These are phyloP conservation scores for Sinonovacula constricta DNA, from an alignment of 1,140 invertebrate genomes.

Conservation along the genomic window DNA sequence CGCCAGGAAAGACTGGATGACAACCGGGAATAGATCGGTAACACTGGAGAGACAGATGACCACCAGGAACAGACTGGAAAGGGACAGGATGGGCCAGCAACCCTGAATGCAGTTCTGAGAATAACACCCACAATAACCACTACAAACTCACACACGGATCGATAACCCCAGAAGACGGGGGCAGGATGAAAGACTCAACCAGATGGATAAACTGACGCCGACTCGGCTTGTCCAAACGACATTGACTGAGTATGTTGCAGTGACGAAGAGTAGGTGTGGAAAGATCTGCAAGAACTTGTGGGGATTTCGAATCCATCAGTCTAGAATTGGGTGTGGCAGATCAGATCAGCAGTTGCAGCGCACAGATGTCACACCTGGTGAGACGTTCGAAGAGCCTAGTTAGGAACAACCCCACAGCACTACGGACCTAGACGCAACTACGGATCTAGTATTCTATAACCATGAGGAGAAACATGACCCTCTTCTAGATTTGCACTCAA, in stretches of 20 bases:
- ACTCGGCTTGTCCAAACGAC: constrained; percentile 11
- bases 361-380: constrained; percentile 5
- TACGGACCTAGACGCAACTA: no score
- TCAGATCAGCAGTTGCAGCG: constrained; percentile 10
- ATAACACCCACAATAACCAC: background rate
- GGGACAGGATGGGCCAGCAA: constrained; percentile 11
- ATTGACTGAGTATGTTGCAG: constrained; percentile 10
- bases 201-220: constrained; percentile 7
- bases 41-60: background rate
- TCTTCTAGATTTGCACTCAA: no score
- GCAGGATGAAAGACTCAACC: constrained; percentile 18
- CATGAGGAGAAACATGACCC: no score
- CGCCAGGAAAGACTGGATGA: no score
- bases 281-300: constrained; percentile 31
- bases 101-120: constrained; percentile 15
- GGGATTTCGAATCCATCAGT: constrained; percentile 12
- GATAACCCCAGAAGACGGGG: constrained; percentile 21
- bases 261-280: constrained; percentile 18
- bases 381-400: constrained; percentile 10
- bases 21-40: no score
- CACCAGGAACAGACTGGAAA: constrained; percentile 21
- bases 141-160: constrained; percentile 16
- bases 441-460: no score
- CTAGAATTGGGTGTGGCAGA: background rate
- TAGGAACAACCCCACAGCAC: no score